These are phyloP conservation scores for Silurus lanzhouensis DNA, from an alignment of 2,797 vertebrate genomes.

Conservation along the genomic window DNA sequence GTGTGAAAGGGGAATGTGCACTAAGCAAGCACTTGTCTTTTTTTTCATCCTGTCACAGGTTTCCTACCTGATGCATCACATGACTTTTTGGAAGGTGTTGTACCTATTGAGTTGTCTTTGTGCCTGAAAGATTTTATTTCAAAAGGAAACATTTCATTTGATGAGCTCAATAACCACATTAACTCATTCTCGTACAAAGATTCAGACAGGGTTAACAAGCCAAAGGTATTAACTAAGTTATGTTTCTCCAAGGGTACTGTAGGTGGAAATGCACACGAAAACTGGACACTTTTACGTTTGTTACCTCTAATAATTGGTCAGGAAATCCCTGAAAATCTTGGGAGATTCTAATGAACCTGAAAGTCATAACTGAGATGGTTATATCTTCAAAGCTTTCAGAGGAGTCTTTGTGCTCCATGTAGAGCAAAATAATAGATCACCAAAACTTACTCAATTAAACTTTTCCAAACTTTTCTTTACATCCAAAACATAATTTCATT, in stretches of 20 bases:
- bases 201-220: conserved; percentile 38
- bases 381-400: conserved; percentile 24
- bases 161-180: conserved; percentile 26
- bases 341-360: conserved; percentile 7
- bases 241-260: neutral
- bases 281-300: conserved; percentile 5
- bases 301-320: conserved; percentile 12
- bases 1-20: neutral
- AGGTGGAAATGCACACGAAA: conserved; percentile 20
- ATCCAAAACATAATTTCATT: neutral
- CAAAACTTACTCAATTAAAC: conserved; percentile 7
- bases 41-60: conserved; percentile 11
- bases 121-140: conserved; percentile 19
- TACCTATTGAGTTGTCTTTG: conserved; percentile 25
- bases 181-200: conserved; percentile 37
- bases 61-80: conserved; percentile 29
- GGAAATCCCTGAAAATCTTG: conserved; percentile 5
- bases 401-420: conserved; percentile 29
- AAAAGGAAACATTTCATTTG: conserved; percentile 24
- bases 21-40: no score
- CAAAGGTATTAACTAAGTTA: conserved; percentile 7
- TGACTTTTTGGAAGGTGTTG: conserved; percentile 37
- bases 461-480: neutral
- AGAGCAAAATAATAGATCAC: conserved; percentile 41
- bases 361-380: neutral